Conservation (phyloP, 2,113 vertebrate genomes). For the Xenopus borealis region DNA sequence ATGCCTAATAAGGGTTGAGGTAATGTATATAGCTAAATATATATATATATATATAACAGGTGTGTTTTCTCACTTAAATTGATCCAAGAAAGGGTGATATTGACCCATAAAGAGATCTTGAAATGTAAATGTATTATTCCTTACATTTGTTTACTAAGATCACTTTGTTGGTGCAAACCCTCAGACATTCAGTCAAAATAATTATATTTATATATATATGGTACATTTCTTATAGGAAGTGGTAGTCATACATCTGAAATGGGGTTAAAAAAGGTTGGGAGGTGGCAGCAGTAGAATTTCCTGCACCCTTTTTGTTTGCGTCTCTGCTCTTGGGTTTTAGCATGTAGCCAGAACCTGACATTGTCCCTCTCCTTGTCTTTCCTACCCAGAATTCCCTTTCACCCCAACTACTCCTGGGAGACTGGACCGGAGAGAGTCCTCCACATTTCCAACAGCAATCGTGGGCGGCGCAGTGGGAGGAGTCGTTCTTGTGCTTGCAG, state of each 20-base stretch:
- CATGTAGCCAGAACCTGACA: conserved; percentile 70
- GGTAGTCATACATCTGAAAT: not conserved
- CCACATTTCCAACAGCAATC: conserved; percentile 71
- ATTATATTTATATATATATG: too few species aligned
- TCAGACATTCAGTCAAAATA: too few species aligned
- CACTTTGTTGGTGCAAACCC: too few species aligned
- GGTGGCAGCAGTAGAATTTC: not conserved
- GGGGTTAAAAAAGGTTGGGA: not conserved
- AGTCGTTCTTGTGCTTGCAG: conserved; percentile 75
- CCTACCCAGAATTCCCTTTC: conserved; percentile 96
- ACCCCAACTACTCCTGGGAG: conserved; percentile 63
- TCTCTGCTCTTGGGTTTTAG: conserved; percentile 52
- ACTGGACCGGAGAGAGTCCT: conserved; percentile 67
- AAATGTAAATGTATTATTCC: too few species aligned
- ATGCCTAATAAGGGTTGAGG: too few species aligned
- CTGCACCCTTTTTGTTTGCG: conserved; percentile 9
- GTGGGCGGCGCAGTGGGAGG: conserved; percentile 87
- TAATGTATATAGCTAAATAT: too few species aligned
- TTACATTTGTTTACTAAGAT: too few species aligned
- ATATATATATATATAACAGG: too few species aligned
- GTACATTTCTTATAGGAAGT: too few species aligned
- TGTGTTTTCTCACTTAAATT: too few species aligned
- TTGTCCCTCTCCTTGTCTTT: conserved; percentile 94
- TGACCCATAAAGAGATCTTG: too few species aligned
- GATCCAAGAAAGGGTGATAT: too few species aligned